Percentiles rank a stretch among this genome's conserved stretches.
phyloP scores from a whole-genome alignment of 2,797 vertebrate genomes.

The Phrynocephalus forsythii region DNA sequence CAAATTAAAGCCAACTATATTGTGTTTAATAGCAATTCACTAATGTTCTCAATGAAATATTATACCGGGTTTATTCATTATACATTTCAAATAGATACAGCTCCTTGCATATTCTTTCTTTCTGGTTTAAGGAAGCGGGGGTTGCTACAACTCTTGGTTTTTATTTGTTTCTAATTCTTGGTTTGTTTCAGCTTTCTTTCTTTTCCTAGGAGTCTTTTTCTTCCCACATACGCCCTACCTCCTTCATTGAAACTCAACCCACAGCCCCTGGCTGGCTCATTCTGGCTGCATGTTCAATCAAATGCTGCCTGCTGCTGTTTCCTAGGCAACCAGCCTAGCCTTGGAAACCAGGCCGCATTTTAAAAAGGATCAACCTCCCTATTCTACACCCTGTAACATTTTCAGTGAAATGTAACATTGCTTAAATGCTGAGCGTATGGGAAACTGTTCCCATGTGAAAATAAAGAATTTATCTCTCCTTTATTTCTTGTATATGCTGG shows the following conservation, averaged over 20 bases:
- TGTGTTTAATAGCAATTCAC: background rate
- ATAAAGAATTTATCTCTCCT: rapidly evolving
- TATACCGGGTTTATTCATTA: background rate
- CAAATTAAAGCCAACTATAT: slow-evolving; percentile 24
- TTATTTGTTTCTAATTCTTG: background rate
- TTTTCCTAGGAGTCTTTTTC: slow-evolving; percentile 20
- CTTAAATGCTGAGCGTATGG: background rate
- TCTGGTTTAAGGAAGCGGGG: background rate
- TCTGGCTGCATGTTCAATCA: slow-evolving; percentile 29
- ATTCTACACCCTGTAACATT: slow-evolving; percentile 15
- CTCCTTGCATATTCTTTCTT: background rate
- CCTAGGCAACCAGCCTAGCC: slow-evolving; percentile 73
- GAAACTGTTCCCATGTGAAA: rapidly evolving
- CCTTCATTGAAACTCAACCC: slow-evolving; percentile 39
- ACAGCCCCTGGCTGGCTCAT: slow-evolving; percentile 17
- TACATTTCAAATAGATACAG: background rate
- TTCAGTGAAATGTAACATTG: background rate
- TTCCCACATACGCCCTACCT: slow-evolving; percentile 34
- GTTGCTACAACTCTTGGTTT: background rate
- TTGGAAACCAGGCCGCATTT: slow-evolving; percentile 61
- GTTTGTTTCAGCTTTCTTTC: background rate
- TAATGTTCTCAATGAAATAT: background rate
- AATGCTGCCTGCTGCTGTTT: slow-evolving; percentile 62
- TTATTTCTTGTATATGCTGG: rapidly evolving
- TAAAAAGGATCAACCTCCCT: slow-evolving; percentile 44